Evolutionary conservation across 2,113 vertebrate species (phyloP), one percentile per base, ranked within the genome.

Genomic region (Syngnathoides biaculeatus): DNA sequence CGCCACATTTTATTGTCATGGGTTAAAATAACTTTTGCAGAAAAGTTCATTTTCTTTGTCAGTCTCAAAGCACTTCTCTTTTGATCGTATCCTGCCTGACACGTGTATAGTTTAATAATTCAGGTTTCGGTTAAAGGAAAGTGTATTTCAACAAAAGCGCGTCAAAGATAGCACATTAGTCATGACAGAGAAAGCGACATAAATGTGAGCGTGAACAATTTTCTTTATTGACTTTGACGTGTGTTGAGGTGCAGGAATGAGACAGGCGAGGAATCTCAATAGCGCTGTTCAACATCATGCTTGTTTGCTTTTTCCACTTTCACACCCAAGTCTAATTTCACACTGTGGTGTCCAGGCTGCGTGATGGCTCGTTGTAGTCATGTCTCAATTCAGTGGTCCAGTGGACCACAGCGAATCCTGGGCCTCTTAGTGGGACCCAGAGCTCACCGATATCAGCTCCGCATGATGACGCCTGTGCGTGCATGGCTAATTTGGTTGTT

Each of bases 221-320:
- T 79, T 77, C 77, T 66, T 84, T 83, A 77, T 79, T 20, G 63
- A 77, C 72, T 85, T 78, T 87, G 84, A 83, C 82, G 75, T 35
- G 69, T 68, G 69, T 68, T n/a, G 76, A 73, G 73, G 39, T 52
- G 39, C 4, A 5, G 50, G 67, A 43, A 69, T 64, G 79, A 69
- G 75, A 72, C 70, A 69, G 65, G 75, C 61, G 63, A 84, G 68
- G 45, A 75, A 79, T 81, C 39, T 50, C 67, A 77, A 86, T 72
- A 62, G 77, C 4, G 69, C n/a, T 72, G 71, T 78, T 65, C 77
- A 81, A 68, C 72, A 79, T 86, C 79, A 84, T 83, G 85, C 84
- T 80, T 84, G 74, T 81, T 86, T 86, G 79, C 65, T 74, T 87
- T 82, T 87, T 87, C 83, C 84, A 89, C 86, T 85, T 86, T 89